Evolutionary conservation across 2,113 vertebrate species (phyloP), one percentile per base, ranked within the genome.

Genomic region (Balaeniceps rex): DNA sequence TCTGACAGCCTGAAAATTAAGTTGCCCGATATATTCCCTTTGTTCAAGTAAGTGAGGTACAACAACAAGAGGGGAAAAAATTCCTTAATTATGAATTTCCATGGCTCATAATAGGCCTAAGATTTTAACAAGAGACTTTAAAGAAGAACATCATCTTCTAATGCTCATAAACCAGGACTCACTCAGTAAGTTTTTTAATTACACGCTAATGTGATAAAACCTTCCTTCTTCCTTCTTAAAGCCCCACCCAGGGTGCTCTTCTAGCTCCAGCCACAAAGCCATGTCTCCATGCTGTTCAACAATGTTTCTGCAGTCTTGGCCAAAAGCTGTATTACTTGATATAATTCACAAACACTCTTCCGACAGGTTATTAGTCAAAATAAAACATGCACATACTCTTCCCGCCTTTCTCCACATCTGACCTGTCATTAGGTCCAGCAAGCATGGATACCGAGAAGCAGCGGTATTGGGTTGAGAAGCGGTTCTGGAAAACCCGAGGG

Each of bases 361-460:
- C 91, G 75, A 91, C 70, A 94, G 69, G 66, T 70, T 90, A 97
- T 89, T 79, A 97, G 65, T 93, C 95, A 96, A 93, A 97, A 97
- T 90, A 97, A 97, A 98, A 98, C 90, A 91, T 42, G 95, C 92
- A 97, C 98, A 96, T 98, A 99, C 99, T 99, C 98, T 99, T 99
- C 96, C 99, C 99, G 98, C 99, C 99, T 98, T 99, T 99, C 98
- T 99, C 99, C 97, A 99, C 99, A 96, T 99, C 99, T 64, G 99
- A 99, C 84, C 99, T 99, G 98, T 99, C 99, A 96, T 99, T 99
- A 76, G 99, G 99, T 83, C 99, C 99, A 3, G 99, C 99, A 49
- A 99, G 98, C 99, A 99, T 99, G 54, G 99, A 99, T 47, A 99
- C 99, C 0, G 99, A 99, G 96, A 99, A 99, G 97, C 99, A 99